These are phyloP conservation scores for Oreochromis aureus DNA, from an alignment of 2,113 vertebrate genomes.

Conservation along the genomic window DNA sequence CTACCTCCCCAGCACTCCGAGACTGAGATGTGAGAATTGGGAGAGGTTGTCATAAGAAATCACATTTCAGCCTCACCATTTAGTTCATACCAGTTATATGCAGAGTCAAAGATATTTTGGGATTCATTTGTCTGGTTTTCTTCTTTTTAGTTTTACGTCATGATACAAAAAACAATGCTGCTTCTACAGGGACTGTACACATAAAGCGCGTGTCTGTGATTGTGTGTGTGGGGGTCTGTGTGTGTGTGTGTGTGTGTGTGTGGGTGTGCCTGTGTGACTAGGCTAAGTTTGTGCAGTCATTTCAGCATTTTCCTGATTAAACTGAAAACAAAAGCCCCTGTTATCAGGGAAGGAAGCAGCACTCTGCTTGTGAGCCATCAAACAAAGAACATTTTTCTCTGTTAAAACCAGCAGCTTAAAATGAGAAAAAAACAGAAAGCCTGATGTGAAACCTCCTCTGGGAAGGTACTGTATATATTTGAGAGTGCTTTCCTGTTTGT, in stretches of 20 bases:
- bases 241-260: background rate
- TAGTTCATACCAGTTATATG: background rate
- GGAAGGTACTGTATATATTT: background rate
- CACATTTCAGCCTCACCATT: background rate
- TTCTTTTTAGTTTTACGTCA: background rate
- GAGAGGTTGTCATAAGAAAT: constrained; percentile 41
- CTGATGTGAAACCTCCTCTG: background rate
- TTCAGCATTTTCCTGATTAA: constrained; percentile 48
- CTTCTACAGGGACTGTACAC: background rate
- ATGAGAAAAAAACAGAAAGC: background rate
- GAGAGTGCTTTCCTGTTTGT: background rate
- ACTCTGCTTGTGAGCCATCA: constrained; percentile 12
- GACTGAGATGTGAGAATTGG: background rate
- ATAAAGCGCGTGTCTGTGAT: background rate
- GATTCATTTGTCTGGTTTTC: background rate
- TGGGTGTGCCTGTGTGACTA: background rate
- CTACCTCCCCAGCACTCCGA: background rate
- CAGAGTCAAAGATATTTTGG: background rate
- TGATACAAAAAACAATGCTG: background rate
- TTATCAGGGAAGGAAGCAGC: constrained; percentile 60
- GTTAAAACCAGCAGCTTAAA: background rate
- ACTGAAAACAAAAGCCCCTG: constrained; percentile 34
- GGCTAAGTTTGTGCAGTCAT: background rate
- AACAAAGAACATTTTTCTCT: constrained; percentile 7
- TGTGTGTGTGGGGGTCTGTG: background rate